Evolutionary conservation across 2,888 invertebrate genomes (phyloP).

Genomic region (Melangyna quadrimaculata): DNA sequence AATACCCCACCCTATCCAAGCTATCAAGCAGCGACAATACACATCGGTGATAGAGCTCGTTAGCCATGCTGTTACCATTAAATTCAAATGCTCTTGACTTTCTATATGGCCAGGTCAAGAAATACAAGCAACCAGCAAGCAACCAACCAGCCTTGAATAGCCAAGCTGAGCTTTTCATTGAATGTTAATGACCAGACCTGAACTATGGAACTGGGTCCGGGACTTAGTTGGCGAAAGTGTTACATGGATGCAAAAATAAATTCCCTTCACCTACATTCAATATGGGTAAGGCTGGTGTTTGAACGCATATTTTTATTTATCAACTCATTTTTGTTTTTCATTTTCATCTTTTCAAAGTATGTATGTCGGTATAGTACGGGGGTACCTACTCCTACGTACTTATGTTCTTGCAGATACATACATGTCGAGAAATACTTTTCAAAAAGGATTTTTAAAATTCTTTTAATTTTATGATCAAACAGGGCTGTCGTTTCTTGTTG

Average conservation of each 20-base stretch:
- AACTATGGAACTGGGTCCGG: neutral
- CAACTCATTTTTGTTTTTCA: neutral
- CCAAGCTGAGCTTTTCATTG: constrained; percentile 1
- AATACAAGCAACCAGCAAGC: neutral
- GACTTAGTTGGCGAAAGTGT: neutral
- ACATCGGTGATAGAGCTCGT: neutral
- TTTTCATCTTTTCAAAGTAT: neutral
- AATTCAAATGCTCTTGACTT: constrained; percentile 16
- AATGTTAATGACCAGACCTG: neutral
- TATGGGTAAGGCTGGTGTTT: neutral
- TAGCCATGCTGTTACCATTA: constrained; percentile 5
- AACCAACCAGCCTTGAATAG: neutral
- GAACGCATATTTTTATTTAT: neutral
- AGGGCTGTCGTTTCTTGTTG: neutral
- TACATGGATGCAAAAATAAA: neutral
- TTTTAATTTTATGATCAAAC: neutral
- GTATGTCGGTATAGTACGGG: too few relatives aligned
- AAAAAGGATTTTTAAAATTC: neutral
- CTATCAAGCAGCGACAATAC: neutral
- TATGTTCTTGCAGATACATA: too few relatives aligned
- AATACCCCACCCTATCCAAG: too few relatives aligned
- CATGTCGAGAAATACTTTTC: too few relatives aligned
- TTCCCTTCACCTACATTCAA: neutral
- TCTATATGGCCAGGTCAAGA: neutral
- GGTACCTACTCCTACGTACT: too few relatives aligned